Evolutionary conservation across 2,888 invertebrate species (phyloP).

Genomic region (Chrysolina americana): DNA sequence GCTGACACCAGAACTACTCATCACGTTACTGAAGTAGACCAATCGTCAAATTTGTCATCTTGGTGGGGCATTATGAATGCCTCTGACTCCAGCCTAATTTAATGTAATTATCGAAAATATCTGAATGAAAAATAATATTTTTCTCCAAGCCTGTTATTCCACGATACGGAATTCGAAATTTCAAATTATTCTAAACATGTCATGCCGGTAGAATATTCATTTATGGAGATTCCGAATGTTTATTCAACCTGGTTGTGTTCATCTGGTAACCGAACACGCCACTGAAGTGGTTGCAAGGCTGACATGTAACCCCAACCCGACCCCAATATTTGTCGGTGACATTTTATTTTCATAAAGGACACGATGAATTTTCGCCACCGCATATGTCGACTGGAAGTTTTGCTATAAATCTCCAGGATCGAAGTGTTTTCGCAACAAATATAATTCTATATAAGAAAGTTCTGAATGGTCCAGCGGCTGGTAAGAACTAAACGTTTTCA

Average conservation of each 20-base stretch:
- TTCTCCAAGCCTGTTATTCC: too few species aligned
- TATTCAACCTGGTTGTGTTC: not conserved
- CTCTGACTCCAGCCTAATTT: too few species aligned
- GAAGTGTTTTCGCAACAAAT: conserved; percentile 41
- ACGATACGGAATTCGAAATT: not conserved
- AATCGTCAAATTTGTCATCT: too few species aligned
- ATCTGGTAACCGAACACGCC: not conserved
- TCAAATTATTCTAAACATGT: not conserved
- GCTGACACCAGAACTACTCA: too few species aligned
- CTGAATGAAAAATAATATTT: too few species aligned
- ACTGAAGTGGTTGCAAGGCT: conserved; percentile 17
- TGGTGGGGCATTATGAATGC: too few species aligned
- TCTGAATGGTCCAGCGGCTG: not conserved
- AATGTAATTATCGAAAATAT: not conserved
- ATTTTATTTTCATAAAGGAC: conserved; percentile 47
- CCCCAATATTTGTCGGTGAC: conserved; percentile 43
- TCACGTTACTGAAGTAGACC: too few species aligned
- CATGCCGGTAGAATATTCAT: not conserved
- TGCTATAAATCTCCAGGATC: conserved; percentile 42
- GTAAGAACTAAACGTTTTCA: too few species aligned
- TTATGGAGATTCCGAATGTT: not conserved
- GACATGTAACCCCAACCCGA: conserved; percentile 31
- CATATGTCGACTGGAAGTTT: conserved; percentile 43
- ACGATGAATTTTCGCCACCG: conserved; percentile 43
- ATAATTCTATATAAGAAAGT: conserved; percentile 34